phyloP scores from a whole-genome alignment of 2,888 invertebrate species.

The Congeria kusceri region DNA sequence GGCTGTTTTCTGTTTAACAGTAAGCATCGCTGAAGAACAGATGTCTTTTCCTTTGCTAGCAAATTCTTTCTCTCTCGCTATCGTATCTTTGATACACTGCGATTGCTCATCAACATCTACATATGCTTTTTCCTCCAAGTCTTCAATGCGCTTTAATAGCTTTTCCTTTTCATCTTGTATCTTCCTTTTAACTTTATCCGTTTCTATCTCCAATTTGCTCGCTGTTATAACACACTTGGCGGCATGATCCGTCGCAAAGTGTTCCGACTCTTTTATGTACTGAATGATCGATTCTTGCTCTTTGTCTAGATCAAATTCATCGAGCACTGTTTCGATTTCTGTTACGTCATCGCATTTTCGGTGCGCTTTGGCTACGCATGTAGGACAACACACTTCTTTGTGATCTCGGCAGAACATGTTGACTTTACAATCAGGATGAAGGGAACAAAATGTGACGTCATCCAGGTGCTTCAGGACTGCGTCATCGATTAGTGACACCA shows the following conservation, averaged over 20 bases:
- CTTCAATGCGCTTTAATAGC: slow-evolving; percentile 15
- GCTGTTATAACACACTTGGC: slow-evolving; percentile 27
- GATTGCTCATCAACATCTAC: slow-evolving; percentile 13
- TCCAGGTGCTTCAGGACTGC: not conserved
- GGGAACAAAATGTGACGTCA: slow-evolving; percentile 24
- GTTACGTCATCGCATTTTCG: slow-evolving; percentile 60
- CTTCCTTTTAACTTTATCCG: slow-evolving; percentile 9
- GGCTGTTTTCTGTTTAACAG: not conserved
- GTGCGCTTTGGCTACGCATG: slow-evolving; percentile 63
- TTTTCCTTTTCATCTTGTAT: slow-evolving; percentile 17
- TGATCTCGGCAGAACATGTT: slow-evolving; percentile 66
- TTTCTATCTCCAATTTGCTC: slow-evolving; percentile 28
- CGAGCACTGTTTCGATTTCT: slow-evolving; percentile 46
- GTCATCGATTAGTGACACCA: slow-evolving; percentile 60
- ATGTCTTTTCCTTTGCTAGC: slow-evolving; percentile 27
- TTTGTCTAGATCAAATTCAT: slow-evolving; percentile 13
- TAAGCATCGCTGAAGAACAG: not conserved
- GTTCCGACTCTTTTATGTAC: slow-evolving; percentile 27
- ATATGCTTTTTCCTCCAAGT: slow-evolving; percentile 13
- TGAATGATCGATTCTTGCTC: slow-evolving; percentile 26
- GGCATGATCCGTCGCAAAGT: slow-evolving; percentile 30
- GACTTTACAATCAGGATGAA: slow-evolving; percentile 38
- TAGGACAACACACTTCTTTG: slow-evolving; percentile 56
- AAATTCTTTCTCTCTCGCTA: slow-evolving; percentile 10
- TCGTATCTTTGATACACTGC: slow-evolving; percentile 1